Percentiles rank a stretch among this genome's conserved stretches.
phyloP scores from a whole-genome alignment of 2,888 invertebrate species.

The Xanthorhoe designata region DNA sequence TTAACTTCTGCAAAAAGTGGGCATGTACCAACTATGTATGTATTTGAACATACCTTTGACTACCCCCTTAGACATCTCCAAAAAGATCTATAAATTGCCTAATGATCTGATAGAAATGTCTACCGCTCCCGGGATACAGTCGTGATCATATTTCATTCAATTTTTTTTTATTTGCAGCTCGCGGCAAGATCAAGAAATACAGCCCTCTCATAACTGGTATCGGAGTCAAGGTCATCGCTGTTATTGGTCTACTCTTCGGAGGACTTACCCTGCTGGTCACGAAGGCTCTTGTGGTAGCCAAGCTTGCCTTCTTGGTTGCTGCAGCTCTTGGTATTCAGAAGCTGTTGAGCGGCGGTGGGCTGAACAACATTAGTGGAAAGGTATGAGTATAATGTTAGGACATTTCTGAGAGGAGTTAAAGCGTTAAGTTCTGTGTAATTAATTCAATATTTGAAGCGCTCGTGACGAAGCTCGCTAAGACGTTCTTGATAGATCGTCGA shows the following conservation, averaged over 20 bases:
- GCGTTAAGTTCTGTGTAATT: constrained; percentile 19
- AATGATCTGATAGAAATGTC: too few species aligned
- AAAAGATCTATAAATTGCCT: too few species aligned
- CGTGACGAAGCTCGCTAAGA: too few species aligned
- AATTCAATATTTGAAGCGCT: too few species aligned
- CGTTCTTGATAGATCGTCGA: too few species aligned
- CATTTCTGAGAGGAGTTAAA: too few species aligned
- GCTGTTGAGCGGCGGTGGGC: constrained; percentile 85
- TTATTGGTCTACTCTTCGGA: constrained; percentile 89
- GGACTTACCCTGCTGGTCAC: constrained; percentile 90
- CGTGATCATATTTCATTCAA: too few species aligned
- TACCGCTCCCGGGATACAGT: too few species aligned
- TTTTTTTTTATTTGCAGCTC: constrained; percentile 78
- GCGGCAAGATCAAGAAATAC: constrained; percentile 91
- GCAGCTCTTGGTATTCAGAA: constrained; percentile 89
- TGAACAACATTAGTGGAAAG: constrained; percentile 76
- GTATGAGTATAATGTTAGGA: constrained; percentile 46
- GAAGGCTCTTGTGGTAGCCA: constrained; percentile 92
- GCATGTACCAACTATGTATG: too few species aligned
- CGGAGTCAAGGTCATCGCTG: constrained; percentile 89
- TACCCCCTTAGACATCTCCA: too few species aligned
- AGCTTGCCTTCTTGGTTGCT: constrained; percentile 91
- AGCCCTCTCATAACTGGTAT: constrained; percentile 89
- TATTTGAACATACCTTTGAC: too few species aligned
- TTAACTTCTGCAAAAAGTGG: too few species aligned